These are phyloP conservation scores for Cephalopholis sonnerati DNA, from an alignment of 2,113 vertebrate species.

Conservation along the genomic window DNA sequence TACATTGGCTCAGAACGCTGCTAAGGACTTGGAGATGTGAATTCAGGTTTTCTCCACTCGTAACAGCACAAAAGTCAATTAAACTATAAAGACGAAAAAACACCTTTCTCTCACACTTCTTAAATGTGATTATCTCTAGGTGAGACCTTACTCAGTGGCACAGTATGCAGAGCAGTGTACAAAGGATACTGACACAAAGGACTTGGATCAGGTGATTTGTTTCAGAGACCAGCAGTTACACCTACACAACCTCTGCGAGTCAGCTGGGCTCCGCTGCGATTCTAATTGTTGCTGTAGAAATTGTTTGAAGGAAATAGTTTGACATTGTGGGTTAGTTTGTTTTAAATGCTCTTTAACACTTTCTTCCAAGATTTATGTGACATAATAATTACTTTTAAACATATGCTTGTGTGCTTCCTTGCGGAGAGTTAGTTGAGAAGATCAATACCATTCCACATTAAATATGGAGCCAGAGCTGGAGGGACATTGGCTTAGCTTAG, in stretches of 20 bases:
- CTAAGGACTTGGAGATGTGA: slow-evolving; percentile 6
- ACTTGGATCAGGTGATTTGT: not conserved
- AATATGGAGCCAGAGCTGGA: too few relatives aligned
- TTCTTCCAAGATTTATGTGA: not conserved
- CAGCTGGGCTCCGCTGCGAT: not conserved
- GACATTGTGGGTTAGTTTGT: not conserved
- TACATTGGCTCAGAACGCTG: slow-evolving; percentile 1
- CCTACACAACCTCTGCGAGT: not conserved
- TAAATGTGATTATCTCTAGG: not conserved
- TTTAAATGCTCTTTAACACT: not conserved
- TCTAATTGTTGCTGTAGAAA: not conserved
- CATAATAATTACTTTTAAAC: too few relatives aligned
- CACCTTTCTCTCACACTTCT: not conserved
- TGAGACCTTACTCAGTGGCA: not conserved
- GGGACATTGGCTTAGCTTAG: too few relatives aligned
- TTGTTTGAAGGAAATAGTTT: too few relatives aligned
- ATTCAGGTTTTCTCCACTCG: slow-evolving; percentile 1
- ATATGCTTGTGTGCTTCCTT: too few relatives aligned
- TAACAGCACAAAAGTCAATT: not conserved
- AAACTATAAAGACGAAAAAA: not conserved
- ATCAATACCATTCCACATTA: too few relatives aligned
- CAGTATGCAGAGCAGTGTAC: not conserved
- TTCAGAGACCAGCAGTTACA: not conserved
- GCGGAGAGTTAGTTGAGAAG: too few relatives aligned
- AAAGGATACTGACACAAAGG: not conserved